phyloP scores from a whole-genome alignment of 2,797 vertebrate genomes.

The Acanthiza pusilla region DNA sequence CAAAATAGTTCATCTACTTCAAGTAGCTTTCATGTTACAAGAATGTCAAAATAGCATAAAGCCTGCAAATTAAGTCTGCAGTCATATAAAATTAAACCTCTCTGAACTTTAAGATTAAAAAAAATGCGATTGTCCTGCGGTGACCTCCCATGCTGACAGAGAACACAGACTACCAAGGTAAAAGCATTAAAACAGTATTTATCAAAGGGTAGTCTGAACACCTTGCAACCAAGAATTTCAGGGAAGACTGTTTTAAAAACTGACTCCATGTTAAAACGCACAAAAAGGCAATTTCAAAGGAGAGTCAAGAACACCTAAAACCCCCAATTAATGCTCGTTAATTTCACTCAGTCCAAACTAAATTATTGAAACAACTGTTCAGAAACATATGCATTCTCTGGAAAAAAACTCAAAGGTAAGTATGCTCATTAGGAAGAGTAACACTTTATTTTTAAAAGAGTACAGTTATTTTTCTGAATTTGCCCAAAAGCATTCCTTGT shows the following conservation, averaged over 20 bases:
- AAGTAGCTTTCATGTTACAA: neutral
- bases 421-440: neutral
- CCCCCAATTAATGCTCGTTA: neutral
- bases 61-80: neutral
- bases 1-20: neutral
- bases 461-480: constrained; percentile 40
- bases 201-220: neutral
- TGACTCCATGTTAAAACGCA: neutral
- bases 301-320: neutral
- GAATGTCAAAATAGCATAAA: neutral
- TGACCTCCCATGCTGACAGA: neutral
- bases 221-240: neutral
- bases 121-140: neutral
- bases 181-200: neutral
- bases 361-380: neutral
- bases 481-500: constrained; percentile 80
- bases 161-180: neutral
- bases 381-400: neutral
- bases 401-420: neutral
- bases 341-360: neutral
- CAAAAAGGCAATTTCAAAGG: neutral
- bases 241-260: neutral
- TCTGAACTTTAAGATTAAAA: neutral
- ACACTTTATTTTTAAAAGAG: constrained; percentile 38
- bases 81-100: neutral